A percentile compares a stretch with the other conserved stretches of the same genome.
Evolutionary conservation across 2,888 invertebrate species (phyloP).

Genomic region (Cancer borealis): DNA sequence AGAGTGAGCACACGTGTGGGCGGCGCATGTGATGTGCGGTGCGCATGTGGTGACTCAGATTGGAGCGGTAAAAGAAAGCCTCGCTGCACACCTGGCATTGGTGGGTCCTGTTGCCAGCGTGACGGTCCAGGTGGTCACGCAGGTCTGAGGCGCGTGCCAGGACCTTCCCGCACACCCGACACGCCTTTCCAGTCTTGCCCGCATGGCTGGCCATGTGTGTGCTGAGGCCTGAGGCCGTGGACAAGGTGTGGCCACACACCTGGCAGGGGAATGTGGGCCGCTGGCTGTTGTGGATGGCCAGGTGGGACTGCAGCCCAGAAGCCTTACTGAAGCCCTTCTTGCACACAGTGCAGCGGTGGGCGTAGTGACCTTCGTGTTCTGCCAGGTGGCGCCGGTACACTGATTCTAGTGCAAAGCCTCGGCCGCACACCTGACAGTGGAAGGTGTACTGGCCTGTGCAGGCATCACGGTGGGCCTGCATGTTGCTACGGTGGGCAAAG

Average conservation of each 20-base stretch:
- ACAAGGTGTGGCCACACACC: constrained; percentile 60
- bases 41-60: constrained; percentile 70
- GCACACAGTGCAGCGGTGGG: constrained; percentile 72
- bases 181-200: constrained; percentile 57
- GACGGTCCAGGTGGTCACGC: constrained; percentile 73
- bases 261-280: constrained; percentile 64
- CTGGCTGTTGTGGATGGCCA: constrained; percentile 68
- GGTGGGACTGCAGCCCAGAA: constrained; percentile 71
- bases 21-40: constrained; percentile 61
- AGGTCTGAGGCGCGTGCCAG: constrained; percentile 64
- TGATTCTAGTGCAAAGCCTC: constrained; percentile 75
- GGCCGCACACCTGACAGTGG: constrained; percentile 71
- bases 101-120: constrained; percentile 72
- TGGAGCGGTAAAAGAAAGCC: constrained; percentile 74
- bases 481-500: constrained; percentile 74
- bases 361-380: constrained; percentile 74
- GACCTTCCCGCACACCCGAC: constrained; percentile 74
- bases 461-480: constrained; percentile 72
- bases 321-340: constrained; percentile 75
- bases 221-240: constrained; percentile 47
- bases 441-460: constrained; percentile 74
- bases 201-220: constrained; percentile 61
- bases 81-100: constrained; percentile 67
- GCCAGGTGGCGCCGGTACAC: constrained; percentile 71
- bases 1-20: constrained; percentile 66